These are phyloP conservation scores for Gambusia affinis DNA, from an alignment of 2,113 vertebrate species.

Conservation along the genomic window DNA sequence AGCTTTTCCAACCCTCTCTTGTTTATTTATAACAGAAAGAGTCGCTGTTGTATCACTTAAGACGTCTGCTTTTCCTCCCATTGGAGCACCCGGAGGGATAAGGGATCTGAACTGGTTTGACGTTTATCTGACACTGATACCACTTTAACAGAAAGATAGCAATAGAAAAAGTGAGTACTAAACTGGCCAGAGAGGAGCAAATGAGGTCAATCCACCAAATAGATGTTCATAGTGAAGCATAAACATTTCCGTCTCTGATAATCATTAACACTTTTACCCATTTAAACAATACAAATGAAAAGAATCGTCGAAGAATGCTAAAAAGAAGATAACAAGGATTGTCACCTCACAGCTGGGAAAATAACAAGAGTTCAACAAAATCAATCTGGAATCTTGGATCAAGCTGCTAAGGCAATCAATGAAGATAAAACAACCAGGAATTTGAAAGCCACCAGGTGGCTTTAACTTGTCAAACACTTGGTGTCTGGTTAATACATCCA, in stretches of 20 bases:
- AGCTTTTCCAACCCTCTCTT: slow-evolving; percentile 26
- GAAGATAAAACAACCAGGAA: neutral
- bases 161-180: neutral
- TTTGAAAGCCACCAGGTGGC: neutral
- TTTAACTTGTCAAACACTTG: neutral
- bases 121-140: slow-evolving; percentile 26
- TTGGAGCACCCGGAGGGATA: slow-evolving; percentile 21
- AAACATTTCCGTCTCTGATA: neutral
- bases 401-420: neutral
- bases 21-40: slow-evolving; percentile 79
- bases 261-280: neutral
- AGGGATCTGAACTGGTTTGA: slow-evolving; percentile 23
- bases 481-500: neutral
- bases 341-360: neutral
- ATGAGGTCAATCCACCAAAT: too few relatives aligned
- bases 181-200: neutral
- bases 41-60: slow-evolving; percentile 57
- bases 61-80: slow-evolving; percentile 53
- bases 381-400: neutral
- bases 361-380: neutral
- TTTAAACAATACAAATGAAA: neutral
- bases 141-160: slow-evolving; percentile 10
- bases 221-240: neutral
- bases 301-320: neutral
- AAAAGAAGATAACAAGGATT: neutral